These are phyloP conservation scores for Pipra filicauda DNA, from an alignment of 2,113 vertebrate species.

Conservation along the genomic window DNA sequence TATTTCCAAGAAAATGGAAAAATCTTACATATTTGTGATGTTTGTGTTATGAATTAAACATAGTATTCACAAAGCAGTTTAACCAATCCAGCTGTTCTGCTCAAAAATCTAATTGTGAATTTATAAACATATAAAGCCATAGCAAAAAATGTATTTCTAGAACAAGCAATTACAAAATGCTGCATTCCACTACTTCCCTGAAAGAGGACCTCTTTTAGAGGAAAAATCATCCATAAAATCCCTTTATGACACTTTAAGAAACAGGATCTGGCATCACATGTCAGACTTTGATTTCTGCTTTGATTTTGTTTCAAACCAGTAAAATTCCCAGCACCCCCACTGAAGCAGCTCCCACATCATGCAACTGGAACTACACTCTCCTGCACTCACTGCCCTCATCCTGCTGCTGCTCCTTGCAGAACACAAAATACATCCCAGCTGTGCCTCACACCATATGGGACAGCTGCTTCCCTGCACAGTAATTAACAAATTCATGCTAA, in stretches of 20 bases:
- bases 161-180: not conserved
- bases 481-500: not conserved
- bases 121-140: not conserved
- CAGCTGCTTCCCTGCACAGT: not conserved
- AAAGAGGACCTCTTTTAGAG: not conserved
- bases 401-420: not conserved
- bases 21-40: not conserved
- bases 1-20: not conserved
- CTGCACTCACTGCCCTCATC: fast-evolving
- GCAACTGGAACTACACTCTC: not conserved
- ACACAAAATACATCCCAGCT: not conserved
- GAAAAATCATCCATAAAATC: not conserved
- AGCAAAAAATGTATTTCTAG: not conserved
- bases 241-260: not conserved
- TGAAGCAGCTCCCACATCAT: not conserved
- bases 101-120: not conserved
- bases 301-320: not conserved
- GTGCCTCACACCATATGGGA: not conserved
- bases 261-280: not conserved
- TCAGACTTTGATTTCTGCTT: not conserved
- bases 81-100: not conserved
- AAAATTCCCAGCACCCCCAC: not conserved
- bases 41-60: not conserved
- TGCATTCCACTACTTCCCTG: not conserved
- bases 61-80: not conserved